Conservation (phyloP, 2,113 vertebrate species). For the Chlorodrepanis virens region DNA sequence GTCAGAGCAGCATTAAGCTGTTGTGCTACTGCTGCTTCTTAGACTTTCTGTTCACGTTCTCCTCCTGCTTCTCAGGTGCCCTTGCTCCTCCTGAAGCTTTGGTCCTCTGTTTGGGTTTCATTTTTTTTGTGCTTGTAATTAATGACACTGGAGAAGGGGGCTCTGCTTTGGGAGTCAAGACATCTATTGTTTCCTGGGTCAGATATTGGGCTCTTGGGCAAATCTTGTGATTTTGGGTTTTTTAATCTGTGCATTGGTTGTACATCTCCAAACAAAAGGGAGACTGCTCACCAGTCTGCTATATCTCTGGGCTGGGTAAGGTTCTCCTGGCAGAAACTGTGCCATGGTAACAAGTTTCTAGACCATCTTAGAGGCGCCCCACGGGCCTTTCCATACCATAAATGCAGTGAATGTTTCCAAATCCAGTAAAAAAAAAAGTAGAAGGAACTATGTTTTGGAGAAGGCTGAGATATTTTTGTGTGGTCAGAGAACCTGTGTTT, state of each 20-base stretch:
- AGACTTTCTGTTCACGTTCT: neutral
- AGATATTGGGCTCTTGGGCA: neutral
- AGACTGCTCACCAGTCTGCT: neutral
- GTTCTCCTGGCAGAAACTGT: neutral
- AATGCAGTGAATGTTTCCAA: neutral
- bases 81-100: neutral
- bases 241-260: neutral
- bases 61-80: neutral
- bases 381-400: neutral
- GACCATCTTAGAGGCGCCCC: neutral
- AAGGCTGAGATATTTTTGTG: fast-evolving
- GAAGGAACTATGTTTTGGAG: neutral
- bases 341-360: neutral
- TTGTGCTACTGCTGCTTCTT: neutral
- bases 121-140: neutral
- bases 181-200: neutral
- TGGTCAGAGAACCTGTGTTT: neutral
- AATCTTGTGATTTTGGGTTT: neutral
- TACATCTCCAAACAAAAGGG: neutral
- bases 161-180: neutral
- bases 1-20: neutral
- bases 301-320: neutral
- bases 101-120: neutral
- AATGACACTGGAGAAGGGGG: neutral
- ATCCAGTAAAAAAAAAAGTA: neutral